Evolutionary conservation across 2,113 vertebrate species (phyloP).

Genomic region (Engraulis encrasicolus): DNA sequence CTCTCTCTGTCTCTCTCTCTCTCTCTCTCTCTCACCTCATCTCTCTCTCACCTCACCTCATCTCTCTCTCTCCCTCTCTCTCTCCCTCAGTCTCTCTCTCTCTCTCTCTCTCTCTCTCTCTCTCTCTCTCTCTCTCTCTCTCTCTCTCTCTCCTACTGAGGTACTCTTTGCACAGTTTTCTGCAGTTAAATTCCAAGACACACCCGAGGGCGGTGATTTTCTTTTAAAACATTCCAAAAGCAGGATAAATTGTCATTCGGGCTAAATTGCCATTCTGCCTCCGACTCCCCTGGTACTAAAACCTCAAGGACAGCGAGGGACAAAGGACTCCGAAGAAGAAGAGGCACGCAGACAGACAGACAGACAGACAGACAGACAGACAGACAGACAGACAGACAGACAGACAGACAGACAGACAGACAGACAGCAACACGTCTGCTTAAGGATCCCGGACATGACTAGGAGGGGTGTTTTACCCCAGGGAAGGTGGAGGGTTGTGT

Average conservation of each 20-base stretch:
- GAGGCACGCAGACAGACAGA: too few species aligned
- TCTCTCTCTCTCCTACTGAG: not conserved
- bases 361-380: too few species aligned
- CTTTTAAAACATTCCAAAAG: not conserved
- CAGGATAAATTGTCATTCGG: too few species aligned
- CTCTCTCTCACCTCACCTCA: too few species aligned
- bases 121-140: not conserved
- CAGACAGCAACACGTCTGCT: too few species aligned
- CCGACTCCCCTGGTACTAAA: not conserved
- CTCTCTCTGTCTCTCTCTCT: not conserved
- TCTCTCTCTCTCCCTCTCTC: not conserved
- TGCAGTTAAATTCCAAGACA: not conserved
- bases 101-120: not conserved
- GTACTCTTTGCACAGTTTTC: not conserved
- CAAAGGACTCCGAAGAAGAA: not conserved
- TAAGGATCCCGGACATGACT: not conserved
- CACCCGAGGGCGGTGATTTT: not conserved
- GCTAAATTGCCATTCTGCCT: not conserved
- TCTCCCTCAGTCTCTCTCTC: not conserved
- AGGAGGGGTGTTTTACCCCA: too few species aligned
- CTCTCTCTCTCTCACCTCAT: not conserved
- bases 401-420: too few species aligned
- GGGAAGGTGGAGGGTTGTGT: too few species aligned
- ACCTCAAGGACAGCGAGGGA: not conserved
- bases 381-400: too few species aligned